Evolutionary conservation across 2,888 invertebrate species (phyloP).

Genomic region (Cetonia aurata): DNA sequence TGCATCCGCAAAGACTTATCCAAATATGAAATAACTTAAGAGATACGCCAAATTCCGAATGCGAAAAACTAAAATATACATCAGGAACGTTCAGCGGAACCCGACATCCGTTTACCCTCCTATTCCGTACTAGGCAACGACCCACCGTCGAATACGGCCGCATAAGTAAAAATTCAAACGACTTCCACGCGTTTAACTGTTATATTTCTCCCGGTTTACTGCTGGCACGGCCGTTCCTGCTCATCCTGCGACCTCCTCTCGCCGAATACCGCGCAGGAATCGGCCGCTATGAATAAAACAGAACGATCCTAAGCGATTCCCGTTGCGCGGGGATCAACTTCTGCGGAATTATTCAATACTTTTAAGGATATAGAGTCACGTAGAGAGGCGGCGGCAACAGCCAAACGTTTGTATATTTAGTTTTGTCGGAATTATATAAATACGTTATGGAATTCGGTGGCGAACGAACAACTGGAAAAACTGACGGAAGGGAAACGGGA

Average conservation of each 20-base stretch:
- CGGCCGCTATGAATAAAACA: constrained; percentile 65
- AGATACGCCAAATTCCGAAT: too few relatives aligned
- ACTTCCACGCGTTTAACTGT: constrained; percentile 56
- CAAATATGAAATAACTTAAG: too few relatives aligned
- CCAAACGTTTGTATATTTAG: constrained; percentile 42
- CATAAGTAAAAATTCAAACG: constrained; percentile 57
- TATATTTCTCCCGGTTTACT: constrained; percentile 62
- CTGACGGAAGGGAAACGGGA: constrained; percentile 7
- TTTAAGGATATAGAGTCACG: constrained; percentile 63
- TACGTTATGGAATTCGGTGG: constrained; percentile 20
- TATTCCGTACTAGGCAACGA: constrained; percentile 7
- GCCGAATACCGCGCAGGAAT: constrained; percentile 52
- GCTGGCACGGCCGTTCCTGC: constrained; percentile 55
- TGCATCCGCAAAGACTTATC: too few relatives aligned
- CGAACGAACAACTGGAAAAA: constrained; percentile 6
- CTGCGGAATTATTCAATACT: constrained; percentile 64
- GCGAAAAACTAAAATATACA: too few relatives aligned
- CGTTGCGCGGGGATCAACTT: constrained; percentile 57
- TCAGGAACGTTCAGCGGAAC: too few relatives aligned
- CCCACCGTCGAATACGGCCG: constrained; percentile 1
- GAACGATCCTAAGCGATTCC: constrained; percentile 62
- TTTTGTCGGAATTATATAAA: constrained; percentile 33
- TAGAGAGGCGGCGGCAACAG: constrained; percentile 51
- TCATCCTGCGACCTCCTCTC: neutral
- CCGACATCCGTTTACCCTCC: neutral